Base-by-base conservation (phyloP, 1,140 invertebrate species). In the Cotesia chilonis region DNA sequence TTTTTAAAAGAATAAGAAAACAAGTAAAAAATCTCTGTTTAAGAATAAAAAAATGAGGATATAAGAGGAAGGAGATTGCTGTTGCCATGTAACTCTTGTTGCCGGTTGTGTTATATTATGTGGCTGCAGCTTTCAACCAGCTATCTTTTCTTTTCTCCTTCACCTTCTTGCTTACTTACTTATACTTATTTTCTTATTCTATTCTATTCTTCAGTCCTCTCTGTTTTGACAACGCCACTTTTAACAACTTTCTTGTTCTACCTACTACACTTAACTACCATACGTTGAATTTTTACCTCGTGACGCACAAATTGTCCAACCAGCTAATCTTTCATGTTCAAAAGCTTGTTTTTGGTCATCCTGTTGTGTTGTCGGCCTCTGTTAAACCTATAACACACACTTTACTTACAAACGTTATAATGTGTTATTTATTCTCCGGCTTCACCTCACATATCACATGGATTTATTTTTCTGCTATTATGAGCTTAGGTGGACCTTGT, bases 71-170 rank as follows among this genome's bases (percentile, higher is more conserved):
- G 71, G 70, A 78, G 77, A 82, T 81, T 77, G 78, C 80, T 83
- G 81, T 83, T 81, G 81, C 81, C 80, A 81, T 83, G 81, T 82
- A 78, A 80, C 76, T 77, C 66, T 70, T 51, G 67, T 70, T 69
- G 61, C 59, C 63, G 60, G 61, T 59, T 60, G 66, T 59, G 57
- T 70, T 64, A 47, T 47, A 47, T 47, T 10, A 64, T 74, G 67
- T 64, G 67, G 64, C 70, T 72, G 70, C 70, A 72, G 64, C 47
- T 72, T 64, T 72, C 70, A 65, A 47, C 52, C 70, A 72, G 70
- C 63, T 59, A 68, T 52, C 38, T 66, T 17, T 71, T 35, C 14
- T 28, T 59, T 6, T 70, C 41, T 70, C 35, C n/a, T 28, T 28
- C 28, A 28, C 28, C 41, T 71, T 69, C 20, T 37, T 64, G 59